phyloP scores from a whole-genome alignment of 2,113 vertebrate species.

The Centropristis striata region DNA sequence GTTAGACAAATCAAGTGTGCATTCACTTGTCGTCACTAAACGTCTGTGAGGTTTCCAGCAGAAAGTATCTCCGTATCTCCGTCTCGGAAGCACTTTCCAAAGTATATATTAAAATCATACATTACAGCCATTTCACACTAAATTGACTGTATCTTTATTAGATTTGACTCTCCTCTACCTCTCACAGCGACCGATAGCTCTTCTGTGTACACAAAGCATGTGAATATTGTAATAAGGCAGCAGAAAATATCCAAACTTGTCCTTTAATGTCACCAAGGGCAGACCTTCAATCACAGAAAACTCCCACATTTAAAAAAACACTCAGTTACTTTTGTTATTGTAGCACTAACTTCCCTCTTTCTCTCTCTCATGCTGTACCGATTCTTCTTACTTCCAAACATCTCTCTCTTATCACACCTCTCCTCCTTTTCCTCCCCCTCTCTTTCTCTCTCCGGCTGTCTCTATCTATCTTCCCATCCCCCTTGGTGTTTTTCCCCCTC shows the following conservation, averaged over 20 bases:
- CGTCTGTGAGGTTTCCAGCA: not conserved
- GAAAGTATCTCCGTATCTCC: not conserved
- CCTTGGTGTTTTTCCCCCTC: constrained; percentile 84
- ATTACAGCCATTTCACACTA: not conserved
- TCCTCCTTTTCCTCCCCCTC: constrained; percentile 65
- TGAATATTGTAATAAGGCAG: not conserved
- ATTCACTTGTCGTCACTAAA: not conserved
- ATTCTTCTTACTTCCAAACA: constrained; percentile 75
- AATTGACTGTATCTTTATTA: constrained; percentile 1
- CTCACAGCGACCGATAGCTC: not conserved
- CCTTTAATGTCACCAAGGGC: constrained; percentile 19
- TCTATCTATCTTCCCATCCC: constrained; percentile 86
- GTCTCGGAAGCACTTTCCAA: not conserved
- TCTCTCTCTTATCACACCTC: constrained; percentile 81
- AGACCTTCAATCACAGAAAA: constrained; percentile 48
- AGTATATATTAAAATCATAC: not conserved
- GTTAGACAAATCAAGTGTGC: no score
- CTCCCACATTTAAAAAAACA: constrained; percentile 43
- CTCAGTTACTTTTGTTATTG: constrained; percentile 65
- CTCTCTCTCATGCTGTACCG: constrained; percentile 49
- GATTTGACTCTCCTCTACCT: not conserved
- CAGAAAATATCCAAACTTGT: constrained; percentile 7
- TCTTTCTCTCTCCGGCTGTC: constrained; percentile 75
- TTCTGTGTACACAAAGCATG: not conserved
- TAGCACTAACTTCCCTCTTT: constrained; percentile 54